These are phyloP conservation scores for Euplagia quadripunctaria DNA, from an alignment of 2,888 invertebrate genomes.

Conservation along the genomic window DNA sequence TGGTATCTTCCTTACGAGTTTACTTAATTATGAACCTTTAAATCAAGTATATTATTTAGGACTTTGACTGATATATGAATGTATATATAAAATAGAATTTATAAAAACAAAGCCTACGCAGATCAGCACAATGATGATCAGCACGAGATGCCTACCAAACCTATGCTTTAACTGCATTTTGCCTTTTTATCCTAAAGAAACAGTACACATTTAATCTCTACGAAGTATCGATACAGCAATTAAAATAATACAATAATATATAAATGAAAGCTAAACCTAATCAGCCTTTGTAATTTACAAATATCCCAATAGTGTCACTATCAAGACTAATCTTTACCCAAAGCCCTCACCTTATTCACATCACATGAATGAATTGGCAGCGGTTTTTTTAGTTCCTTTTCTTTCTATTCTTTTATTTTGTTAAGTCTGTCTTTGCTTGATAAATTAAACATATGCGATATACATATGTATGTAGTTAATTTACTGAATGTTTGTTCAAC, in stretches of 20 bases:
- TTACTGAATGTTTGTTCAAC: background rate
- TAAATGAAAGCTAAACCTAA: slow-evolving; percentile 14
- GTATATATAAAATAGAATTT: too few relatives aligned
- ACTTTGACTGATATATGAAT: too few relatives aligned
- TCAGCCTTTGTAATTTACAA: background rate
- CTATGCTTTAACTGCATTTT: too few relatives aligned
- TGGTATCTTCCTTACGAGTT: background rate
- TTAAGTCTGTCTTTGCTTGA: background rate
- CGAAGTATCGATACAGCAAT: background rate
- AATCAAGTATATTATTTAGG: too few relatives aligned
- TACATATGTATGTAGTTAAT: background rate
- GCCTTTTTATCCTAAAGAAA: too few relatives aligned
- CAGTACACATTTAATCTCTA: background rate
- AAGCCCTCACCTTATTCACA: slow-evolving; percentile 19
- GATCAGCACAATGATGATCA: background rate
- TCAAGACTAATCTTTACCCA: slow-evolving; percentile 19
- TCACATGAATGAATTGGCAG: slow-evolving; percentile 17
- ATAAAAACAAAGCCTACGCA: background rate
- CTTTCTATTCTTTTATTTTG: slow-evolving; percentile 3
- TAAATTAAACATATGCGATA: background rate
- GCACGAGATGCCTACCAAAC: too few relatives aligned
- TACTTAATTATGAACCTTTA: too few relatives aligned
- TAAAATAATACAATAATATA: background rate
- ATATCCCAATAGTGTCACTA: slow-evolving; percentile 19
- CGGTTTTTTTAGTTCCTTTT: slow-evolving; percentile 7